These are phyloP conservation scores for Oasisia sp. DNA, from an alignment of 2,888 invertebrate species.

Conservation along the genomic window DNA sequence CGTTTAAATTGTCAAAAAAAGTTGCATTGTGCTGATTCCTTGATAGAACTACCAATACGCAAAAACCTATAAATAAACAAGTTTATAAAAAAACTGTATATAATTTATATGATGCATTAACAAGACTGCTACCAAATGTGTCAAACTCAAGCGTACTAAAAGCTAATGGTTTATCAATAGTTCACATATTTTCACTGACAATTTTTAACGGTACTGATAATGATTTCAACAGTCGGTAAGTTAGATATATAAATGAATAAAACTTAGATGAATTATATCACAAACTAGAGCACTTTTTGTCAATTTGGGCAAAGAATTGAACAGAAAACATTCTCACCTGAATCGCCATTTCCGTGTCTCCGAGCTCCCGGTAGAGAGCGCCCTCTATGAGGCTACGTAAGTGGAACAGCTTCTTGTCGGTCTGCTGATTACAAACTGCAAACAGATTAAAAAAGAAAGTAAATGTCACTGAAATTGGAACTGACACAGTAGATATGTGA, in stretches of 20 bases:
- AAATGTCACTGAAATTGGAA: background rate
- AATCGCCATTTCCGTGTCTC: constrained; percentile 54
- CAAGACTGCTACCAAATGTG: background rate
- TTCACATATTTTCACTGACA: background rate
- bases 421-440: constrained; percentile 48
- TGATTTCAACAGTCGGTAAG: background rate
- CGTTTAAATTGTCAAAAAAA: background rate
- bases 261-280: no score
- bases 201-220: background rate
- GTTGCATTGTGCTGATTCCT: no score
- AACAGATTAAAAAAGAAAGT: background rate
- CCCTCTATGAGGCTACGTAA: constrained; percentile 62
- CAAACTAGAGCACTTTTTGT: background rate
- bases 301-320: background rate
- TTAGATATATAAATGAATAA: background rate
- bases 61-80: no score
- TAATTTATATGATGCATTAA: background rate
- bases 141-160: background rate
- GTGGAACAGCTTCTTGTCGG: constrained; percentile 54
- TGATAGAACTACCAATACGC: no score
- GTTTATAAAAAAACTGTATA: no score
- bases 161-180: background rate
- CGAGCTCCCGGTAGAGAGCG: constrained; percentile 56
- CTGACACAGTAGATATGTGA: background rate
- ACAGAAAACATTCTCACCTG: constrained; percentile 45